Base-by-base conservation (phyloP, 2,888 invertebrate genomes). In the Aricia artaxerxes region DNA sequence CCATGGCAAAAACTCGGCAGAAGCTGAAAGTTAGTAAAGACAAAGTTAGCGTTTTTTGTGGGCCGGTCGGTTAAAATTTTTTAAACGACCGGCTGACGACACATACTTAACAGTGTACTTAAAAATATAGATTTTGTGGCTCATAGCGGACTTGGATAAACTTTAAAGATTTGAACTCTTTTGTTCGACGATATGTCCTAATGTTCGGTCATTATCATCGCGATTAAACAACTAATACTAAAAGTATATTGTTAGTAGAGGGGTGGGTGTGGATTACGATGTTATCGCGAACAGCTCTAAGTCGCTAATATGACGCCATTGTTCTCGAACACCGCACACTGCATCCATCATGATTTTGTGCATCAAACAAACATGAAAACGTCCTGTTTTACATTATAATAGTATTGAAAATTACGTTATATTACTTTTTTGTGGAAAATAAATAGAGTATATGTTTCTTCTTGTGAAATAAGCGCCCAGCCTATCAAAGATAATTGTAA, bases 211-310 rank as follows among this genome's bases (percentile, higher is more conserved):
- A 35, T 69, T 16, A 69, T 69, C 35, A 13, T 69, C 13, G 69
- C 69, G 69, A 69, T 69, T 69, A 69, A 69, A 69, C 35, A 69
- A 35, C 35, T 69, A 69, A 69, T 69, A 16, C 16, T 69, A 69
- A 69, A 69, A 69, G 69, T 69, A 69, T 69, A 69, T 38, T 24
- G 69, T 24, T 64, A 69, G 7, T 69, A 84, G 84, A 83, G 84
- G 85, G 83, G 82, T 84, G 86, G 84, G 87, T 82, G 84, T 88
- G 91, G 92, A 92, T 94, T 92, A 89, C 90, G 93, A 93, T 94
- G 87, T 83, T 92, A 93, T 94, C 93, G 84, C 85, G 82, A 84
- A 84, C 85, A 86, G 89, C 89, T 90, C 85, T 88, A 88, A 88
- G 86, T 87, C 88, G 86, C 88, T 92, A 92, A 92, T 92, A 86